Conservation (phyloP, 2,113 vertebrate genomes). For the Tonatia bakeri region DNA sequence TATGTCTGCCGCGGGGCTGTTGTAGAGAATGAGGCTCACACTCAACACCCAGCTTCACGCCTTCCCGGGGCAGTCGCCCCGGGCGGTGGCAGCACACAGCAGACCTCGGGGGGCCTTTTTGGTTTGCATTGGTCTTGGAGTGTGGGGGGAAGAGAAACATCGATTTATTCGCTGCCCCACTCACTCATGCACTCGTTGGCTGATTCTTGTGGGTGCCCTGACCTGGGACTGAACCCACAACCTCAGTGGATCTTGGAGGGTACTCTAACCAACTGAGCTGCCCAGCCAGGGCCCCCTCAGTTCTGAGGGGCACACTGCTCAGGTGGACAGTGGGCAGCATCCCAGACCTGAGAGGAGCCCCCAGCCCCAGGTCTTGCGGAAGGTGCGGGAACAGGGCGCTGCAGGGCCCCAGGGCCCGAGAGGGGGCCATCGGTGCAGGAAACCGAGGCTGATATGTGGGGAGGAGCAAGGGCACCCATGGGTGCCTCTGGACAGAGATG, state of each 20-base stretch:
- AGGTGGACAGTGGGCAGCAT: background rate
- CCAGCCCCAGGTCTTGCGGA: background rate
- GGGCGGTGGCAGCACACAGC: background rate
- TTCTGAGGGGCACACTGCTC: background rate
- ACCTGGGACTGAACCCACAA: too few species aligned
- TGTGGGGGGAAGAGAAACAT: too few species aligned
- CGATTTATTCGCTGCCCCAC: too few species aligned
- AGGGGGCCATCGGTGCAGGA: background rate
- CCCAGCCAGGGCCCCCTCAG: background rate
- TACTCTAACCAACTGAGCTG: too few species aligned
- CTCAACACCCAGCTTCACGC: background rate
- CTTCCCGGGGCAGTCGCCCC: background rate
- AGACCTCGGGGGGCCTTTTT: background rate
- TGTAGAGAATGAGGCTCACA: background rate
- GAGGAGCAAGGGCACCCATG: fast-evolving
- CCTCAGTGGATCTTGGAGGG: too few species aligned
- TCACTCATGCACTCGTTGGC: too few species aligned
- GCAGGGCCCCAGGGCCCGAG: background rate
- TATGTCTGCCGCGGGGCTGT: background rate
- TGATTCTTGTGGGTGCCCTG: too few species aligned
- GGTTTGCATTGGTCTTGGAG: too few species aligned
- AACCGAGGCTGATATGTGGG: too few species aligned
- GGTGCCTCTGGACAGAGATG: fast-evolving
- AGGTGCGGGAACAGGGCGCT: too few species aligned
- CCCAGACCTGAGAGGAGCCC: background rate